phyloP scores from a whole-genome alignment of 2,113 vertebrate species.

The Lipophrys pholis region DNA sequence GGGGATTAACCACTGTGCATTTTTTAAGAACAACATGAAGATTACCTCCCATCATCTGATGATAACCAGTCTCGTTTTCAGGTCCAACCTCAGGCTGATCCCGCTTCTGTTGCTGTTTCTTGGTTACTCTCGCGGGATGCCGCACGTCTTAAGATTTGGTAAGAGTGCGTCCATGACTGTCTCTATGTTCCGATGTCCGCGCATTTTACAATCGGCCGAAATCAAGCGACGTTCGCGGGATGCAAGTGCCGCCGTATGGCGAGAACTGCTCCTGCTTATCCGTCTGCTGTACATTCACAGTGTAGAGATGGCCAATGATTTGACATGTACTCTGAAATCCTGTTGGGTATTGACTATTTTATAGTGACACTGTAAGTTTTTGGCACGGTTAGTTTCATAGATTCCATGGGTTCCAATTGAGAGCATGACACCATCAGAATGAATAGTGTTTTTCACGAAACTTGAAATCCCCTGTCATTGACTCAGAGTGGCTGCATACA shows the following conservation, averaged over 20 bases:
- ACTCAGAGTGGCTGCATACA: slow-evolving; percentile 22
- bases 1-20: slow-evolving; percentile 87
- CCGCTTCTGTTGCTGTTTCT: slow-evolving; percentile 93
- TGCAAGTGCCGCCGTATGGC: background rate
- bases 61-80: slow-evolving; percentile 93
- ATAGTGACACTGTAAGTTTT: no score
- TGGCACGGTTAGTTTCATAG: no score
- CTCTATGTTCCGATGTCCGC: slow-evolving; percentile 2
- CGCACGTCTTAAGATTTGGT: slow-evolving; percentile 98
- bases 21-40: slow-evolving; percentile 94
- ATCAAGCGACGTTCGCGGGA: slow-evolving; percentile 12
- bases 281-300: slow-evolving; percentile 7
- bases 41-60: slow-evolving; percentile 88
- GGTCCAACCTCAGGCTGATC: slow-evolving; percentile 89
- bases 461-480: slow-evolving; percentile 11
- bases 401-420: no score
- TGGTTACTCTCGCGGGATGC: slow-evolving; percentile 96
- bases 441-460: background rate
- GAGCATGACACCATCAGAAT: background rate
- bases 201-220: background rate
- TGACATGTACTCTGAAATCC: background rate
- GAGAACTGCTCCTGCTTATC: background rate
- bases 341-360: background rate
- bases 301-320: slow-evolving; percentile 14
- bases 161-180: slow-evolving; percentile 75